Percentiles rank a stretch among this genome's conserved stretches.
phyloP scores from a whole-genome alignment of 2,113 vertebrate genomes.

The Podilymbus podiceps region DNA sequence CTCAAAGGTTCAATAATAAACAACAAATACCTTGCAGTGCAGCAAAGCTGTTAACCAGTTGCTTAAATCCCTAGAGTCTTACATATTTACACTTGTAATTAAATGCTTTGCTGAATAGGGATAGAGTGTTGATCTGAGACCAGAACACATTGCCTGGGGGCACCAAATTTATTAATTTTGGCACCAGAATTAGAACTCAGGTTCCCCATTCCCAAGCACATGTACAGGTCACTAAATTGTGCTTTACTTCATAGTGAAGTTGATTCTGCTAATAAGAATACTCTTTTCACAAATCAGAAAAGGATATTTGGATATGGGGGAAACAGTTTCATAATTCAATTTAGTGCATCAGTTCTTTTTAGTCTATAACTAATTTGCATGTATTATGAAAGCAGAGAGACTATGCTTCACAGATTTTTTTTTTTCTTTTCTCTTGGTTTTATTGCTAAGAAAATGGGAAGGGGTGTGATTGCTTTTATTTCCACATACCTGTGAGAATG shows the following conservation, averaged over 20 bases:
- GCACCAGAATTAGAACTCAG: background rate
- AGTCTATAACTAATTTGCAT: background rate
- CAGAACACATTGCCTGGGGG: background rate
- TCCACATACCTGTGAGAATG: slow-evolving; percentile 10
- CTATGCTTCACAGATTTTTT: background rate
- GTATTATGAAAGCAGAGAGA: background rate
- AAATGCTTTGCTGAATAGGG: background rate
- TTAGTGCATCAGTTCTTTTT: background rate
- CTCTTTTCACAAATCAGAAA: background rate
- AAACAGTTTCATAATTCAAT: background rate
- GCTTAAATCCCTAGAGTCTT: background rate
- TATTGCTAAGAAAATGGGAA: background rate
- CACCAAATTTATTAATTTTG: background rate
- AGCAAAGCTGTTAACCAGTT: background rate
- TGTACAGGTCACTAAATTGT: background rate
- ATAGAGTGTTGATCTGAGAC: background rate
- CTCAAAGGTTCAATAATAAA: background rate
- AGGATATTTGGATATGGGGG: background rate
- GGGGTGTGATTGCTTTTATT: slow-evolving; percentile 2
- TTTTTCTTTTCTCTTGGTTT: background rate
- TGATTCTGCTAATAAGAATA: background rate
- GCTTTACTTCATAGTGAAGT: background rate
- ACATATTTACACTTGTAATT: background rate
- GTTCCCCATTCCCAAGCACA: background rate
- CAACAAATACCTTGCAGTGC: background rate